phyloP scores from a whole-genome alignment of 30 jellyfish, hydroid and myxozoan species.

The Aurelia sp. region DNA sequence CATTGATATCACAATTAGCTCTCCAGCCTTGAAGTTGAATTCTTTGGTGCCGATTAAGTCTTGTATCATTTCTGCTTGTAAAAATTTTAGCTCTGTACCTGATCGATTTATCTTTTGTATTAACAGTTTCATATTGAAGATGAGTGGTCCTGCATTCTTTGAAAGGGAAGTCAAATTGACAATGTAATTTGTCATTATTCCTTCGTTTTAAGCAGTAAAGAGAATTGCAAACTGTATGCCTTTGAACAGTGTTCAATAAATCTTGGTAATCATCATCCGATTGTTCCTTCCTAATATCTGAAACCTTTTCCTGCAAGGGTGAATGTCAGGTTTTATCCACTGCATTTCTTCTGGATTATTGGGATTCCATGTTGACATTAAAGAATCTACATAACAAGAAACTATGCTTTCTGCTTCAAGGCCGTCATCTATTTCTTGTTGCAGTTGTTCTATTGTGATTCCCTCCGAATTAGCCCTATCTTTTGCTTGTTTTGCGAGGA shows the following conservation, averaged over 20 bases:
- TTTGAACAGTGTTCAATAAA: conserved; percentile 46
- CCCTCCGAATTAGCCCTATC: background rate
- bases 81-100: conserved; percentile 40
- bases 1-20: conserved; percentile 37
- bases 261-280: conserved; percentile 37
- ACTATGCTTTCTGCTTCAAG: background rate
- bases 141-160: conserved; percentile 3
- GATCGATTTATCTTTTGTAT: conserved; percentile 20
- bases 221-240: conserved; percentile 31
- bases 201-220: conserved; percentile 14
- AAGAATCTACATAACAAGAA: conserved; percentile 5
- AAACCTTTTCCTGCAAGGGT: conserved; percentile 15
- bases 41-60: conserved; percentile 39
- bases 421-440: background rate
- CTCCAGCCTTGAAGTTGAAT: conserved; percentile 50
- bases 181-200: background rate
- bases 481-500: background rate
- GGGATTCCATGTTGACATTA: conserved; percentile 13
- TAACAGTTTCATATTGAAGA: conserved; percentile 4
- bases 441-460: background rate
- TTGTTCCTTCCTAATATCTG: background rate
- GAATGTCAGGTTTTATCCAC: conserved; percentile 5
- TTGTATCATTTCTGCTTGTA: conserved; percentile 34
- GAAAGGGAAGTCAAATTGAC: conserved; percentile 39
- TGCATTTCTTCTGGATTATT: background rate